Percentiles rank a stretch among this genome's conserved stretches.
Evolutionary conservation across 2,888 invertebrate genomes (phyloP).

Genomic region (Parnassius smintheus): DNA sequence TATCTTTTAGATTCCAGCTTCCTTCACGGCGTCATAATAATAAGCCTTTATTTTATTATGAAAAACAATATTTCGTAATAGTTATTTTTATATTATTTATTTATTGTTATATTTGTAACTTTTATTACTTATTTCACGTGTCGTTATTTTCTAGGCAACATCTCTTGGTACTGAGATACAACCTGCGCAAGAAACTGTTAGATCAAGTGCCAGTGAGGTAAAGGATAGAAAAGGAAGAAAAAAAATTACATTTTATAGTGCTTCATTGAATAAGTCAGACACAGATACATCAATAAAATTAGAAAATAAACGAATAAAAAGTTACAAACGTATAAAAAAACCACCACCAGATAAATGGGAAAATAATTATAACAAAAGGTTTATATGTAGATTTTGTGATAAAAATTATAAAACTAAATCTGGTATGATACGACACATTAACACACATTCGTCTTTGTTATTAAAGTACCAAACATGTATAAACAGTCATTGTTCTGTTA

Average conservation of each 20-base stretch:
- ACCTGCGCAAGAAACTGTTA: constrained; percentile 39
- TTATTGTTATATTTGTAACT: too few species aligned
- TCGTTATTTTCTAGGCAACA: constrained; percentile 14
- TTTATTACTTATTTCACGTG: too few species aligned
- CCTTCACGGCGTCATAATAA: too few species aligned
- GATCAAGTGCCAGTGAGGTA: constrained; percentile 35
- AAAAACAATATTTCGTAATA: too few species aligned
- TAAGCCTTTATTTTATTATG: too few species aligned
- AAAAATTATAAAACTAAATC: constrained; percentile 32
- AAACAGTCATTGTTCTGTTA: constrained; percentile 45
- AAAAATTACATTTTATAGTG: constrained; percentile 1
- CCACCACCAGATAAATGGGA: constrained; percentile 35
- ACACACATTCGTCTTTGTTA: constrained; percentile 38
- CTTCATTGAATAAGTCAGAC: constrained; percentile 9
- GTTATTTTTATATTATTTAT: too few species aligned
- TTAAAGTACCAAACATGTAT: constrained; percentile 41
- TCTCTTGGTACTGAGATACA: constrained; percentile 14
- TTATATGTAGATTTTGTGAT: constrained; percentile 48
- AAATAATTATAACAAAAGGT: constrained; percentile 40
- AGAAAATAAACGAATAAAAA: not conserved
- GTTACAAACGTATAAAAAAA: not conserved
- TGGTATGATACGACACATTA: constrained; percentile 35
- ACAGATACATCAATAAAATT: not conserved
- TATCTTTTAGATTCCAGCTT: too few species aligned
- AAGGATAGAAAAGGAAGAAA: constrained; percentile 21